Evolutionary conservation across 2,113 vertebrate species (phyloP), one percentile per base, ranked within the genome.

Genomic region (Phalacrocorax pelagicus): DNA sequence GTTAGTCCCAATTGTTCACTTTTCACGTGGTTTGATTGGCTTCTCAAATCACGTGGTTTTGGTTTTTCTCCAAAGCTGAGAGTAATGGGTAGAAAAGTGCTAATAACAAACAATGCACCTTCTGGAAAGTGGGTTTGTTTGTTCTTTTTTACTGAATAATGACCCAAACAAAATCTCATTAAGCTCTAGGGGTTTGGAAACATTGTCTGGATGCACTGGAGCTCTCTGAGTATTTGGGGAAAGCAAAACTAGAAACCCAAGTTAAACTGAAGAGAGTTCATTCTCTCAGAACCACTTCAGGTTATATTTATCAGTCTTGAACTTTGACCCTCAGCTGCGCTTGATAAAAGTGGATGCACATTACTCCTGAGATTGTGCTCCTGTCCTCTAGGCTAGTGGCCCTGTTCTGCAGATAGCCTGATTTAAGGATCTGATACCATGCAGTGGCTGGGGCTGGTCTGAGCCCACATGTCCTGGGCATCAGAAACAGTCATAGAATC

Each of bases 1-100:
- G 26, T 92, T 94, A 92, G 86, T 87, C 54, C 57, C 81, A 81
- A 10, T 69, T 97, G 83, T 89, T 97, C 65, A 52, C 77, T 94
- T 94, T 93, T 61, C 59, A 81, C 1, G 0, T 67, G 14, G 57
- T 92, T 88, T 91, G 57, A 78, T 40, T 52, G 23, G 52, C 86
- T 85, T 91, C 49, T 91, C 70, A 94, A 72, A 85, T 32, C 83
- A 91, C 3, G 2, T 91, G 61, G 22, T 46, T 89, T 91, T 69
- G 49, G 3, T 46, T 94, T 90, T 79, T 20, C 34, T 89, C 34
- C 49, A 57, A 81, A 91, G 79, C 46, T 46, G 51, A 52, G 30
- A 86, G 26, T 59, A 94, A 62, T 69, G 77, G 38, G n/a, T 75
- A 81, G 65, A 70, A 92, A 84, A 89, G 49, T 79, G 49, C 61